Base-by-base conservation (phyloP, 2,888 invertebrate genomes). In the Scrobipalpa costella region DNA sequence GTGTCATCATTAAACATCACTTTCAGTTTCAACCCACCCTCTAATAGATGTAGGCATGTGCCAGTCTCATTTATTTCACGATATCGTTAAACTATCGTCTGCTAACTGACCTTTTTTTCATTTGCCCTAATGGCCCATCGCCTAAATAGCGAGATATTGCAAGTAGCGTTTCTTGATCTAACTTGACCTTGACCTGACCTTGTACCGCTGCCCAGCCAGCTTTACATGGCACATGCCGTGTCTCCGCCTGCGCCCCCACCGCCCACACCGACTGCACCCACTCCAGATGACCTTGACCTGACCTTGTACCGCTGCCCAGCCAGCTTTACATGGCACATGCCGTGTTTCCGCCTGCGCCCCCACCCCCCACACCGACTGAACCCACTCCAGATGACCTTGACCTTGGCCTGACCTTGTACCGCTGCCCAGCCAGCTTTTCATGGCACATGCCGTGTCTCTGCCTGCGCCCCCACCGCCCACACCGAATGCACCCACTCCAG, bases 341-440 rank as follows among this genome's bases (percentile, higher is more conserved):
- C 95, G 57, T 93, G 86, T 66, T 93, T 90, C 34, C 92, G 81
- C 66, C 89, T 83, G 69, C 92, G 88, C 5, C 95, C 95, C 21
- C 93, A 89, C 61, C 74, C 77, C 44, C 86, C 91, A 71, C 95
- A 95, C 9, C 78, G 81, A 65, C 93, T 94, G 78, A 95, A 95
- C 34, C 90, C 80, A 7, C 94, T 93, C 95, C 95, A 95, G 0
- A n/a, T n/a, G n/a, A n/a, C n/a, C n/a, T n/a, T n/a, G n/a, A 27
- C 27, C 27, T 27, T n/a, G n/a, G 15, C 27, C 44, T 44, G 7
- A 44, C 44, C 19, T 49, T 49, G 5, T 49, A 6, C 21, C n/a
- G n/a, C n/a, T 19, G 49, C 1, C 21, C 17, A 8, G 6, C 19
- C 7, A 27, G 52, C 27, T 27, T 21, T 11, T 27, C 52, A 19